Base-by-base conservation (phyloP, 2,888 invertebrate genomes). In the Eurytoma californica region DNA sequence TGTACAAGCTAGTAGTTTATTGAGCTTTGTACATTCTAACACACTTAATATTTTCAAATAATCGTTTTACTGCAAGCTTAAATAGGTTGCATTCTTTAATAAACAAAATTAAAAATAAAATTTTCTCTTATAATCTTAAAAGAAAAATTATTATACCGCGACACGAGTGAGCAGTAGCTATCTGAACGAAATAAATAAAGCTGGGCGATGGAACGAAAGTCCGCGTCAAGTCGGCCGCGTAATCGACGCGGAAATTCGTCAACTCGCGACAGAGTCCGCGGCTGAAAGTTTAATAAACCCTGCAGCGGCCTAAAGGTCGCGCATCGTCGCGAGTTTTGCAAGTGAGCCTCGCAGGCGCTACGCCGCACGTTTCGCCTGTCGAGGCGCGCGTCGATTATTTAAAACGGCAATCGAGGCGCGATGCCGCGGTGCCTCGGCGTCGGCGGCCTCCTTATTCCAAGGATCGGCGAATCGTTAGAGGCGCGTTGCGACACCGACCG, bases 401-500 rank as follows among this genome's bases (percentile, higher is more conserved):
- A 63, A 39, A 70, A 60, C 58, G 70, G 24, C 47, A 12, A 14
- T 70, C 39, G 53, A 39, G 30, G 63, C n/a, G 53, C 58, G 69
- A 51, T 47, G 61, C n/a, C 63, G 39, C 63, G 39, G 39, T 39
- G 39, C 39, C 39, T 39, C 39, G 7, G 47, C 47, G 58, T 24
- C 24, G 61, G 47, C 47, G 58, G 58, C 74, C 63, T 58, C 70
- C n/a, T 49, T 66, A 24, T 53, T 13, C 63, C 51, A 80, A 72
- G 76, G 55, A 63, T 68, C 79, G 77, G 72, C 53, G 63, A 72
- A 72, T 72, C 53, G 72, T 30, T 72, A 24, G 16, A 30, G 16
- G 16, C 18, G 65, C 55, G 61, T 66, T 58, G 69, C 68, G 30
- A 80, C 75, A 80, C 61, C 12, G 61, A 5, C 16, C 14, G 28